A percentile compares a stretch with the other conserved stretches of the same genome.
Evolutionary conservation across 2,797 vertebrate genomes (phyloP).

Genomic region (Phoxinus dragarum): DNA sequence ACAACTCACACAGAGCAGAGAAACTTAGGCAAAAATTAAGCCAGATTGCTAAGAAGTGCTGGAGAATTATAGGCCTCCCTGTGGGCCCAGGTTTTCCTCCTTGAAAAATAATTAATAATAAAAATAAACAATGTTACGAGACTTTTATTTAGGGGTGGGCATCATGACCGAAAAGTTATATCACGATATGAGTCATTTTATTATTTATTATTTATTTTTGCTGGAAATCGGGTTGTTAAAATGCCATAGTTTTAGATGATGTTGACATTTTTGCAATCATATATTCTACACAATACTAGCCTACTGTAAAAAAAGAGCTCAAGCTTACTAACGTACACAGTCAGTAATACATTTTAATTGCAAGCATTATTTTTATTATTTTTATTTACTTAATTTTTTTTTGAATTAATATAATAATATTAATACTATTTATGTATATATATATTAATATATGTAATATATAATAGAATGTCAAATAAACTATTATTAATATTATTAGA

Average conservation of each 20-base stretch:
- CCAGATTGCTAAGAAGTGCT: conserved; percentile 63
- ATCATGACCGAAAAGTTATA: neutral
- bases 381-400: too few relatives aligned
- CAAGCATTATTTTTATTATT: neutral
- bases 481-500: neutral
- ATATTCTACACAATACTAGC: neutral
- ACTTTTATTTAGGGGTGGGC: neutral
- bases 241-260: neutral
- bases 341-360: neutral
- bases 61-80: conserved; percentile 10
- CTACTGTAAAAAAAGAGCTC: neutral
- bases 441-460: too few relatives aligned
- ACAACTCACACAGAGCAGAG: conserved; percentile 38
- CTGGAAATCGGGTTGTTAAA: neutral
- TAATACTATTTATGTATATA: too few relatives aligned
- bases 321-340: neutral
- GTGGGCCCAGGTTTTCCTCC: conserved; percentile 46
- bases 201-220: neutral
- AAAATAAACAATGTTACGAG: neutral
- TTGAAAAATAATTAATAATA: neutral
- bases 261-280: too few relatives aligned
- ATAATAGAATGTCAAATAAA: too few relatives aligned
- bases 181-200: neutral
- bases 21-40: conserved; percentile 51
- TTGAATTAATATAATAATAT: too few relatives aligned